These are phyloP conservation scores for Diceros bicornis DNA, from an alignment of 2,797 vertebrate species.

Conservation along the genomic window DNA sequence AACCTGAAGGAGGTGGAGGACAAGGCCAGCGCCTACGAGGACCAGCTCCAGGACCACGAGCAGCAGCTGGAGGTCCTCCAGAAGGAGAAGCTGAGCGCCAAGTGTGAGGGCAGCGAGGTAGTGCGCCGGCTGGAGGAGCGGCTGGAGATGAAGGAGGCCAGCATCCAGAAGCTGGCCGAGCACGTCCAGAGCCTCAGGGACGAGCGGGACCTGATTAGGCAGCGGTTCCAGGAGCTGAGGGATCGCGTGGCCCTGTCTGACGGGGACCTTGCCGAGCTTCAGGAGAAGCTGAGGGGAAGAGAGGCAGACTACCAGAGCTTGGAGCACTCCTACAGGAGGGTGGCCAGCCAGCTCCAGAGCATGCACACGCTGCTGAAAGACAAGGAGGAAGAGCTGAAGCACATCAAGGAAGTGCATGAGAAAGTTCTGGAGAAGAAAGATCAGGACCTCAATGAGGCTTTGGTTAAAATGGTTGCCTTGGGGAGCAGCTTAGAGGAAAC, in stretches of 20 bases:
- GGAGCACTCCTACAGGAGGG: conserved; percentile 93
- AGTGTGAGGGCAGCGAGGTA: conserved; percentile 91
- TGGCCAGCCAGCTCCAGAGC: conserved; percentile 93
- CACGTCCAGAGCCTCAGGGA: conserved; percentile 93
- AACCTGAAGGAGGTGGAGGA: conserved; percentile 94
- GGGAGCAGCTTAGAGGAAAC: conserved; percentile 96
- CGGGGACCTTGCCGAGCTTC: conserved; percentile 93
- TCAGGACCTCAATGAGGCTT: conserved; percentile 94
- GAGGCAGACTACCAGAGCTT: conserved; percentile 94
- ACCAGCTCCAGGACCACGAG: conserved; percentile 92
- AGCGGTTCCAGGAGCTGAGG: conserved; percentile 95
- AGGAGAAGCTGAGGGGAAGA: conserved; percentile 91
- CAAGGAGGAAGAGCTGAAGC: conserved; percentile 95
- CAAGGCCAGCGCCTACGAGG: conserved; percentile 91
- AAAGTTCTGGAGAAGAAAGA: conserved; percentile 94
- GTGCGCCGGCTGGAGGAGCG: conserved; percentile 94
- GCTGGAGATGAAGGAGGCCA: conserved; percentile 91
- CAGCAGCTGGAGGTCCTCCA: conserved; percentile 94
- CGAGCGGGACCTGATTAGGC: conserved; percentile 93
- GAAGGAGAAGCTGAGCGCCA: conserved; percentile 92
- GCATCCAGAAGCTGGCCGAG: conserved; percentile 92
- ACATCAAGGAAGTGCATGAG: conserved; percentile 94
- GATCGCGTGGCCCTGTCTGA: conserved; percentile 94
- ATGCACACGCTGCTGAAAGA: conserved; percentile 93
- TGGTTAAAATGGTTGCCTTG: conserved; percentile 94